Percentiles rank a stretch among this genome's conserved stretches.
Evolutionary conservation across 2,888 invertebrate species (phyloP).

Genomic region (Schrankia costaestrigalis): DNA sequence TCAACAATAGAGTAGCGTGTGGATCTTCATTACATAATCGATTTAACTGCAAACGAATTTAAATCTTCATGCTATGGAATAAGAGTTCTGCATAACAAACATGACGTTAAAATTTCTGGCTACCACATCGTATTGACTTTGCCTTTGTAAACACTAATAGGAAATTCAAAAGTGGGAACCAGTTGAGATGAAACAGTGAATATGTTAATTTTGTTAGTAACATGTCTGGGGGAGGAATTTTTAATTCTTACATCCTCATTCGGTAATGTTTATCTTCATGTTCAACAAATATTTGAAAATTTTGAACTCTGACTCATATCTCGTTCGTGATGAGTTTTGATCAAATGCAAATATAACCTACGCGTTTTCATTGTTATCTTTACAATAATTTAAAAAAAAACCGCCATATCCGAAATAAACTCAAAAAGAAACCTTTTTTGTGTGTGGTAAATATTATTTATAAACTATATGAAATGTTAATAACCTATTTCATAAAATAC

Average conservation of each 20-base stretch:
- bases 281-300: slow-evolving; percentile 12
- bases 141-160: slow-evolving; percentile 78
- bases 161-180: slow-evolving; percentile 77
- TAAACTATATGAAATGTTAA: too few relatives aligned
- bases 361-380: too few relatives aligned
- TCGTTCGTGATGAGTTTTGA: background rate
- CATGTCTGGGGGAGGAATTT: slow-evolving; percentile 36
- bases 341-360: too few relatives aligned
- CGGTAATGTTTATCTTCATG: slow-evolving; percentile 18
- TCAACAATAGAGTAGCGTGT: slow-evolving; percentile 62
- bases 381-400: too few relatives aligned
- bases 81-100: slow-evolving; percentile 27
- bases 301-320: slow-evolving; percentile 18
- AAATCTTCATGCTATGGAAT: slow-evolving; percentile 23
- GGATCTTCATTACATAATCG: slow-evolving; percentile 58
- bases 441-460: too few relatives aligned
- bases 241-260: slow-evolving; percentile 32
- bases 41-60: slow-evolving; percentile 23
- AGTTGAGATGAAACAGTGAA: slow-evolving; percentile 76
- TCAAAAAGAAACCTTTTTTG: too few relatives aligned
- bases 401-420: too few relatives aligned
- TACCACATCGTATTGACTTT: slow-evolving; percentile 69
- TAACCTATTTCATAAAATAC: too few relatives aligned
- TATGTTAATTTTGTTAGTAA: slow-evolving; percentile 69
- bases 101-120: slow-evolving; percentile 53